Percentiles rank a stretch among this genome's conserved stretches.
Conservation (phyloP, 2,113 vertebrate genomes). For the Eonycteris spelaea region DNA sequence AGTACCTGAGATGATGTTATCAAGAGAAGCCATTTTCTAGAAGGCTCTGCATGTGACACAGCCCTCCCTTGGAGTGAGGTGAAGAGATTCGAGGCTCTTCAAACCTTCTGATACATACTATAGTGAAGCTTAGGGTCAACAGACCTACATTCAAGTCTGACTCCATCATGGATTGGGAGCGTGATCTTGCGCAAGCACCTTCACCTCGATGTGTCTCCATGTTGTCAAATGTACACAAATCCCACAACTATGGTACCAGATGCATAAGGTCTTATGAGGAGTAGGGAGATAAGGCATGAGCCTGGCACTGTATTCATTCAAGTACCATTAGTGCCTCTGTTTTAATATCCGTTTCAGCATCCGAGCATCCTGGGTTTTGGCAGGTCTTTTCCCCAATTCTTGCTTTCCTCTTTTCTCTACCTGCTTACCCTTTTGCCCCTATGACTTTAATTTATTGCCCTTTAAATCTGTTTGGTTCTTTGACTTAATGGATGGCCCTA, state of each 20-base stretch:
- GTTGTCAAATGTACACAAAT: neutral
- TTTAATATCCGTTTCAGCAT: neutral
- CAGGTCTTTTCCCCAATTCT: neutral
- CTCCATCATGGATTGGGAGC: too few relatives aligned
- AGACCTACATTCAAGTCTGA: neutral
- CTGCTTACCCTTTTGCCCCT: neutral
- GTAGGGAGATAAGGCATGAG: neutral
- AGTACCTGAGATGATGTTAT: neutral
- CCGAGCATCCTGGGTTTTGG: rapidly evolving
- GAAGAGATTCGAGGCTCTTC: neutral
- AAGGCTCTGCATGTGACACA: neutral
- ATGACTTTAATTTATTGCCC: neutral
- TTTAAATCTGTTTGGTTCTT: neutral
- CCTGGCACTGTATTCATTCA: neutral
- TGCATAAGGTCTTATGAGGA: neutral
- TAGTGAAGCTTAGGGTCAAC: neutral
- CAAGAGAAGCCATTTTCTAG: conserved; percentile 19
- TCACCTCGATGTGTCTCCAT: neutral
- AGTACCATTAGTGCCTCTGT: neutral
- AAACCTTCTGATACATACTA: neutral
- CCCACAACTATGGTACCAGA: neutral
- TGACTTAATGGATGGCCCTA: neutral
- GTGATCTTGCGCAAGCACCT: neutral
- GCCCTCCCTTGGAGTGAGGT: neutral
- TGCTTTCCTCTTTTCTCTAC: neutral